These are phyloP conservation scores for Scortum barcoo DNA, from an alignment of 2,113 vertebrate species.

Conservation along the genomic window DNA sequence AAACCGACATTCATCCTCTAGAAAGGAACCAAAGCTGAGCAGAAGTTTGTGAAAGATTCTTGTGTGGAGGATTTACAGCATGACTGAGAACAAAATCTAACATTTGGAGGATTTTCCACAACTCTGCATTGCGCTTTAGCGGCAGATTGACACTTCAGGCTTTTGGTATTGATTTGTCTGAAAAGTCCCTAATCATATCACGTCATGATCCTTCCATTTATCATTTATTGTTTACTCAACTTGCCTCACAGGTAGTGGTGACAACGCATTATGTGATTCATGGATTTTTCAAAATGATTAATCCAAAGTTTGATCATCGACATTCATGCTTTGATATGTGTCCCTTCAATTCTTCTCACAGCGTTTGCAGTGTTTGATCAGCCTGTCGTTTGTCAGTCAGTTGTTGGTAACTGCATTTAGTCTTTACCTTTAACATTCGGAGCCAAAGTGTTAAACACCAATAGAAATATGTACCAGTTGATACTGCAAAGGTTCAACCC, in stretches of 20 bases:
- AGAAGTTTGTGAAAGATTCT: no score
- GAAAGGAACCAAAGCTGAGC: neutral
- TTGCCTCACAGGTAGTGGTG: neutral
- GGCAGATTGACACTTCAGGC: neutral
- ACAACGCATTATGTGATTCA: neutral
- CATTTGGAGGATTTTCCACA: no score
- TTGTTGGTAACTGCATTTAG: neutral
- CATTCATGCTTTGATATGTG: neutral
- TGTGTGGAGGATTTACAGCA: no score
- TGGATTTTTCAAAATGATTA: neutral
- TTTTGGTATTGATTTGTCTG: neutral
- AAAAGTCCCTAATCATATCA: neutral
- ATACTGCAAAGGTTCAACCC: constrained; percentile 17
- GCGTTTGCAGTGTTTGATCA: constrained; percentile 3
- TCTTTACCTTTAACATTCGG: constrained; percentile 2
- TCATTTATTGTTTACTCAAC: neutral
- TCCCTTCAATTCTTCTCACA: constrained; percentile 13
- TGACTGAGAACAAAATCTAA: no score
- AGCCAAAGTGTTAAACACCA: constrained; percentile 13
- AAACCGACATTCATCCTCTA: neutral
- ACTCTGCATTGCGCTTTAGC: neutral
- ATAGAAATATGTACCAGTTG: neutral
- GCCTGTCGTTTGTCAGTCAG: constrained; percentile 11
- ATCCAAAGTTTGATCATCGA: neutral
- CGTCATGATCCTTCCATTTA: no score